Conservation (phyloP, 2,888 invertebrate genomes). For the Lysandra bellargus region DNA sequence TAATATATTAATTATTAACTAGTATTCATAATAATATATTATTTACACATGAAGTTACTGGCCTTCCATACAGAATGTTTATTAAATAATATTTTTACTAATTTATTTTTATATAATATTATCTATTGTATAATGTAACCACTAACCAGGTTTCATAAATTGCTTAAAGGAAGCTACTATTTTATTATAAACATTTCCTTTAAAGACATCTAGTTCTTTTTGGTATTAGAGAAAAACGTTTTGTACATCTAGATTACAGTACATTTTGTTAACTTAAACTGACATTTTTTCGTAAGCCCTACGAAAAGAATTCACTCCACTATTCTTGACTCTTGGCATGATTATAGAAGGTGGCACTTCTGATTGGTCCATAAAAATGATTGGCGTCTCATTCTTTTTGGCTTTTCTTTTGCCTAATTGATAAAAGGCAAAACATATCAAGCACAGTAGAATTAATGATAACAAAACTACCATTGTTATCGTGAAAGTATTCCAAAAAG, state of each 20-base stretch:
- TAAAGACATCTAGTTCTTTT: no score
- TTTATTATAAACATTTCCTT: background rate
- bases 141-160: no score
- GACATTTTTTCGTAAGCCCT: background rate
- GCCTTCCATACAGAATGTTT: no score
- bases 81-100: no score
- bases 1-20: no score
- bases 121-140: no score
- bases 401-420: constrained; percentile 26
- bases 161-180: no score
- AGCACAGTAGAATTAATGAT: background rate
- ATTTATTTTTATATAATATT: no score
- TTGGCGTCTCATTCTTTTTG: background rate
- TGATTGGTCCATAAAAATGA: background rate
- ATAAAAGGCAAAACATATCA: constrained; percentile 2
- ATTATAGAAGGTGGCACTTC: background rate
- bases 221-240: background rate
- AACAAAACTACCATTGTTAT: constrained; percentile 28
- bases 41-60: no score
- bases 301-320: background rate
- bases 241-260: background rate
- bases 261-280: background rate
- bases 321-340: constrained; percentile 1
- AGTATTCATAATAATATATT: no score
- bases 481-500: constrained; percentile 27